These are phyloP conservation scores for Neolamprologus caudopunctatus DNA, from an alignment of 2,113 vertebrate species.

Conservation along the genomic window DNA sequence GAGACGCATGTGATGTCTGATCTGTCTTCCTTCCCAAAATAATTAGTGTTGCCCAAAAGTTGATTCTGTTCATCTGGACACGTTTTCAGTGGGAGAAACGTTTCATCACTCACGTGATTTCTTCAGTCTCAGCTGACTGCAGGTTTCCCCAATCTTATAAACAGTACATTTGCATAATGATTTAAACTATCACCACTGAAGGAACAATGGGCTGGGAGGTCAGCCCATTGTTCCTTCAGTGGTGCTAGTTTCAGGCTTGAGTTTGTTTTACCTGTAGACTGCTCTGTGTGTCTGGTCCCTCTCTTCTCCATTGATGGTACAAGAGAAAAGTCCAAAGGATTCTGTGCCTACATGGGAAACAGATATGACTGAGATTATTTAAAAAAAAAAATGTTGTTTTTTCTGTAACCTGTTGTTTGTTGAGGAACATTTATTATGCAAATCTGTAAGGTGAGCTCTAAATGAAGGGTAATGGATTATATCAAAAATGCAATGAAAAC, in stretches of 20 bases:
- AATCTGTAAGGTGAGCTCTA: neutral
- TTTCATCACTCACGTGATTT: neutral
- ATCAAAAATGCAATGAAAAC: neutral
- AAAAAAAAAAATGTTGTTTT: neutral
- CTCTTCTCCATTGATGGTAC: slow-evolving; percentile 88
- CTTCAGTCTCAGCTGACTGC: neutral
- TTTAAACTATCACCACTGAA: neutral
- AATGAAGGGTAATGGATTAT: neutral
- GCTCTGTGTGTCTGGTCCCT: slow-evolving; percentile 93
- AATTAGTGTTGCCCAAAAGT: neutral
- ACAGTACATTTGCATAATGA: neutral
- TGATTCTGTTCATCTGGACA: neutral
- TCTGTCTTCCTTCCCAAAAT: neutral
- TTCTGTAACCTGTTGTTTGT: neutral
- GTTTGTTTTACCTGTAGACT: slow-evolving; percentile 72
- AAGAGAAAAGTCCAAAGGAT: slow-evolving; percentile 97
- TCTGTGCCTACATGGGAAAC: slow-evolving; percentile 78
- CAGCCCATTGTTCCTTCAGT: neutral
- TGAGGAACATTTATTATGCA: neutral
- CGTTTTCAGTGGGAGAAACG: neutral
- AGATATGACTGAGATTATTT: neutral
- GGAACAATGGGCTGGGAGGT: neutral
- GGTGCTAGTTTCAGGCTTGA: neutral
- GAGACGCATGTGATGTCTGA: neutral
- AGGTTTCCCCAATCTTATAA: neutral